phyloP scores from a whole-genome alignment of 2,113 vertebrate species.

The Platichthys flesus region DNA sequence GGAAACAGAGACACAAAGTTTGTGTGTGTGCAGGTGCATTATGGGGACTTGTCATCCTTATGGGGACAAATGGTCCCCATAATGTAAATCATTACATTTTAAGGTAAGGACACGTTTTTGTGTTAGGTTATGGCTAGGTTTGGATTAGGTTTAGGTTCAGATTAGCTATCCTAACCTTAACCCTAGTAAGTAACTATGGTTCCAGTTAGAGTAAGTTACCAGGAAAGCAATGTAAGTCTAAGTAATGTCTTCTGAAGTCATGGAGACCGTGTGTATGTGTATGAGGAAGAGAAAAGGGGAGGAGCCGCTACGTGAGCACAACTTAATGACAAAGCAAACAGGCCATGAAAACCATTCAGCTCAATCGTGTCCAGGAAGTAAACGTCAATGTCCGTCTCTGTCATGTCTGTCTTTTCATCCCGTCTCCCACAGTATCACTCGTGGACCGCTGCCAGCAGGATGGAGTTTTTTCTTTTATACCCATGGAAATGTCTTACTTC shows the following conservation, averaged over 20 bases:
- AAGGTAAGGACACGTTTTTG: too few species aligned
- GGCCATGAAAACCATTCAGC: constrained; percentile 53
- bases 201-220: background rate
- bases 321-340: constrained; percentile 61
- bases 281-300: constrained; percentile 5
- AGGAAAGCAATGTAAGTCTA: background rate
- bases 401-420: constrained; percentile 57
- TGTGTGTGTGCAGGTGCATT: too few species aligned
- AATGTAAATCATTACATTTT: too few species aligned
- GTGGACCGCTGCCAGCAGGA: constrained; percentile 43
- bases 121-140: too few species aligned
- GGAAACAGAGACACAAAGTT: background rate
- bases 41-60: background rate
- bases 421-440: constrained; percentile 38
- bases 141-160: too few species aligned
- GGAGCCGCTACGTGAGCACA: constrained; percentile 16
- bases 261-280: background rate
- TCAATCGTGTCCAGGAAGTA: constrained; percentile 59
- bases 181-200: background rate
- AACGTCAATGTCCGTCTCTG: constrained; percentile 41
- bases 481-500: constrained; percentile 52
- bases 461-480: constrained; percentile 29
- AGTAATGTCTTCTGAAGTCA: too few species aligned
- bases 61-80: background rate
- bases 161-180: too few species aligned